A percentile compares a stretch with the other conserved stretches of the same genome.
Conservation (phyloP, 2,113 vertebrate species). For the Antigone vipio region DNA sequence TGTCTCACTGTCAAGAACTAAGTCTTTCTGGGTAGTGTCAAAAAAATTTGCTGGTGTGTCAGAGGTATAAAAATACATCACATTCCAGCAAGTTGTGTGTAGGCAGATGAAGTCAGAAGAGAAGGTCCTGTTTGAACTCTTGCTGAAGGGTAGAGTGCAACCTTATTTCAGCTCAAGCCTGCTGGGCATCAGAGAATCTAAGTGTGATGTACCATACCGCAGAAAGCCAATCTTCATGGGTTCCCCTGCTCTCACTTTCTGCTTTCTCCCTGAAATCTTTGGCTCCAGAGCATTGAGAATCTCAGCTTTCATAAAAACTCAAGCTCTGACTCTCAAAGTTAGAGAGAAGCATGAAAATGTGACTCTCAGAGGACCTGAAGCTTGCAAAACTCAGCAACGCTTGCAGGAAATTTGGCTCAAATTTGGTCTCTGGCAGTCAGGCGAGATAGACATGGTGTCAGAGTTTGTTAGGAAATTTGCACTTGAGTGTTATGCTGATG, state of each 20-base stretch:
- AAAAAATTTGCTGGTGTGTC: accelerated
- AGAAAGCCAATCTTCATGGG: background rate
- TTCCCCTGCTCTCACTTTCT: background rate
- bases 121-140: accelerated
- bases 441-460: background rate
- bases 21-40: background rate
- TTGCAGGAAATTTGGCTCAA: background rate
- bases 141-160: background rate
- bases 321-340: background rate
- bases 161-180: background rate
- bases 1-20: accelerated
- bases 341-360: background rate
- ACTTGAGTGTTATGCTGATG: background rate
- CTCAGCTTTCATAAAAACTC: background rate
- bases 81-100: accelerated
- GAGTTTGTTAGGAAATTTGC: background rate
- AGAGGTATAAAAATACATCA: background rate
- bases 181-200: accelerated
- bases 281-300: background rate
- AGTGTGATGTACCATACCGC: accelerated
- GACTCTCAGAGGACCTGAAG: background rate
- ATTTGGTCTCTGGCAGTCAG: background rate
- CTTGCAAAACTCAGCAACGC: constrained; percentile 26
- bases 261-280: background rate
- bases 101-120: background rate